These are phyloP conservation scores for Ctenopoma multispine DNA, from an alignment of 2,797 vertebrate genomes.

Conservation along the genomic window DNA sequence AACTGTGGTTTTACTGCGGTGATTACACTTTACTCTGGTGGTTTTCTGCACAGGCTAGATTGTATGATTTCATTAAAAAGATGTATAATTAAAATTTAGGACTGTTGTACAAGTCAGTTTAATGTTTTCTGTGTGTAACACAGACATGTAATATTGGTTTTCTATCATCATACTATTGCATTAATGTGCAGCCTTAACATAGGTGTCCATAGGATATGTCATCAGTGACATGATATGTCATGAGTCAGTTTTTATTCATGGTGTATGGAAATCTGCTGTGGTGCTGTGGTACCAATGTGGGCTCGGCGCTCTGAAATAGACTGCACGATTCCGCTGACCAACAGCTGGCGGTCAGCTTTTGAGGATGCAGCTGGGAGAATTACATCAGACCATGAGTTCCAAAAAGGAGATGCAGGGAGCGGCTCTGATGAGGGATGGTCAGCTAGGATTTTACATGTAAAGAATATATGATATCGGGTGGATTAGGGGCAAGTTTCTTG, in stretches of 20 bases:
- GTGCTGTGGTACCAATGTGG: constrained; percentile 70
- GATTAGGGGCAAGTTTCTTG: constrained; percentile 55
- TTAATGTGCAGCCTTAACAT: constrained; percentile 15
- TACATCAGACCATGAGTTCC: constrained; percentile 68
- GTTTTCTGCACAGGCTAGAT: constrained; percentile 37
- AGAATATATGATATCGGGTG: constrained; percentile 59
- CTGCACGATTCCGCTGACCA: constrained; percentile 66
- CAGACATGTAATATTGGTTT: constrained; percentile 8
- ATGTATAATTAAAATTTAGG: constrained; percentile 31
- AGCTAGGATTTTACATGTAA: constrained; percentile 49
- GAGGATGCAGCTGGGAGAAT: constrained; percentile 73
- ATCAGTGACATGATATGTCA: constrained; percentile 52
- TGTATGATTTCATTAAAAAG: constrained; percentile 2
- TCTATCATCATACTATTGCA: not conserved
- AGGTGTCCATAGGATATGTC: constrained; percentile 43
- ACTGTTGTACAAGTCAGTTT: constrained; percentile 8
- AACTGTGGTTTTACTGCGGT: constrained; percentile 53
- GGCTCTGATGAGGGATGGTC: constrained; percentile 56
- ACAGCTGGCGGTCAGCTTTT: constrained; percentile 63
- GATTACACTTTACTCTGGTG: constrained; percentile 50
- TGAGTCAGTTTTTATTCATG: constrained; percentile 60
- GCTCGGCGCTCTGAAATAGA: constrained; percentile 74
- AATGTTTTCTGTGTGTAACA: constrained; percentile 21
- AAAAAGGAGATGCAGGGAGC: constrained; percentile 66
- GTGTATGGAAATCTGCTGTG: constrained; percentile 50